Percentiles rank a stretch among this genome's conserved stretches.
phyloP scores from a whole-genome alignment of 1,140 invertebrate genomes.

The Caerostris extrusa region DNA sequence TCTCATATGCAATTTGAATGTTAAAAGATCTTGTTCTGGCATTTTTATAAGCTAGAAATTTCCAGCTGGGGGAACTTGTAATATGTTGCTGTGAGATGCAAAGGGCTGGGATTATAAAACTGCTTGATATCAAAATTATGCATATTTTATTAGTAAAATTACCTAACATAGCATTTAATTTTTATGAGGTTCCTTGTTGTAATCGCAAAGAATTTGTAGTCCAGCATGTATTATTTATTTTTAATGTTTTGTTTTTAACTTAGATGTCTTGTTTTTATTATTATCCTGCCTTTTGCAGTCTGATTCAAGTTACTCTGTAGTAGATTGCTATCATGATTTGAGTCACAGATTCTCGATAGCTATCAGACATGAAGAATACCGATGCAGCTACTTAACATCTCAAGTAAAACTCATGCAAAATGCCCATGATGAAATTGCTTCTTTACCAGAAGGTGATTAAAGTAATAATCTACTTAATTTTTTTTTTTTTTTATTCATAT shows the following conservation, averaged over 20 bases:
- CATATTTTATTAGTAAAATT: too few relatives aligned
- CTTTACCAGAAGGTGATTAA: conserved; percentile 81
- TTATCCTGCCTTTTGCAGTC: conserved; percentile 82
- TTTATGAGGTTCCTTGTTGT: background rate
- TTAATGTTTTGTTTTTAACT: background rate
- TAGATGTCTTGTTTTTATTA: background rate
- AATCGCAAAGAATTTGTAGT: background rate
- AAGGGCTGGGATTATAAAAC: too few relatives aligned
- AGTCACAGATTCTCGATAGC: conserved; percentile 94
- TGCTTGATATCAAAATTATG: too few relatives aligned
- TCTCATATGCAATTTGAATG: too few relatives aligned
- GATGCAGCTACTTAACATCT: conserved; percentile 92
- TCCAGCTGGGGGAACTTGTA: too few relatives aligned
- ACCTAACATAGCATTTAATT: too few relatives aligned
- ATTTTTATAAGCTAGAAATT: too few relatives aligned
- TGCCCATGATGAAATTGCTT: conserved; percentile 86
- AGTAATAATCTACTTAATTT: too few relatives aligned
- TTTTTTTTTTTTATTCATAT: too few relatives aligned
- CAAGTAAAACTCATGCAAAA: conserved; percentile 94
- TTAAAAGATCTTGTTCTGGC: too few relatives aligned
- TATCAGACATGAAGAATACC: conserved; percentile 93
- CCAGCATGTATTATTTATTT: too few relatives aligned
- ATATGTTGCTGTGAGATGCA: too few relatives aligned
- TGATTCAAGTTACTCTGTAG: conserved; percentile 94
- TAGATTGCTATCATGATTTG: conserved; percentile 96